Percentiles rank a stretch among this genome's conserved stretches.
Conservation (phyloP, 1,140 invertebrate species). For the Callitettix versicolor region DNA sequence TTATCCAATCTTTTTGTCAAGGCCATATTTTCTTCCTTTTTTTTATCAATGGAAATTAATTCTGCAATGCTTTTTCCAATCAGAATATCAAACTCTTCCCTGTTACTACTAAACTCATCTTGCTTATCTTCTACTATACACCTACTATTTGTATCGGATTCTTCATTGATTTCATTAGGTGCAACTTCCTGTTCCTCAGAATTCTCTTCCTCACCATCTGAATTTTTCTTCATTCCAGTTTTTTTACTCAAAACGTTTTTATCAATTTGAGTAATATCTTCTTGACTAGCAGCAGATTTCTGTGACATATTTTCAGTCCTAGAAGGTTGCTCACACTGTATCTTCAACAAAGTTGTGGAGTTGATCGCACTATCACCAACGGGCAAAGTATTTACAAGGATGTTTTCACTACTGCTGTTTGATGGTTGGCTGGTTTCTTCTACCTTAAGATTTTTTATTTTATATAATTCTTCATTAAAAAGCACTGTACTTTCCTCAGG, state of each 20-base stretch:
- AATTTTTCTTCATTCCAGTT: neutral
- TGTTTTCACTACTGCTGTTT: neutral
- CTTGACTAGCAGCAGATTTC: neutral
- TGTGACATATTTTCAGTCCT: neutral
- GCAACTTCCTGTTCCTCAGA: neutral
- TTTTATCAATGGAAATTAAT: neutral
- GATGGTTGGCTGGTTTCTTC: neutral
- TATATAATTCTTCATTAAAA: neutral
- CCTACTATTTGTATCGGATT: neutral
- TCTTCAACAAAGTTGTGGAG: constrained; percentile 4
- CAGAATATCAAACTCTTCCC: constrained; percentile 2
- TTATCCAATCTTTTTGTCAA: constrained; percentile 1
- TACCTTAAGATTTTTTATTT: neutral
- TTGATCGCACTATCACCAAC: constrained; percentile 10
- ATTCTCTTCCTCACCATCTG: neutral
- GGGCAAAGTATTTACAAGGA: neutral
- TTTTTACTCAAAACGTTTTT: neutral
- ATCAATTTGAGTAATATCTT: neutral
- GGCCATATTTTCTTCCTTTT: neutral
- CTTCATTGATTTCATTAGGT: neutral
- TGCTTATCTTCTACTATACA: neutral
- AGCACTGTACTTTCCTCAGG: neutral
- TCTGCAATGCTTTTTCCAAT: neutral
- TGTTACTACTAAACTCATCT: neutral
- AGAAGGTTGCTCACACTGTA: neutral